Evolutionary conservation across 1,140 invertebrate genomes (phyloP), one percentile per base, ranked within the genome.

Genomic region (Bacillus rossius): DNA sequence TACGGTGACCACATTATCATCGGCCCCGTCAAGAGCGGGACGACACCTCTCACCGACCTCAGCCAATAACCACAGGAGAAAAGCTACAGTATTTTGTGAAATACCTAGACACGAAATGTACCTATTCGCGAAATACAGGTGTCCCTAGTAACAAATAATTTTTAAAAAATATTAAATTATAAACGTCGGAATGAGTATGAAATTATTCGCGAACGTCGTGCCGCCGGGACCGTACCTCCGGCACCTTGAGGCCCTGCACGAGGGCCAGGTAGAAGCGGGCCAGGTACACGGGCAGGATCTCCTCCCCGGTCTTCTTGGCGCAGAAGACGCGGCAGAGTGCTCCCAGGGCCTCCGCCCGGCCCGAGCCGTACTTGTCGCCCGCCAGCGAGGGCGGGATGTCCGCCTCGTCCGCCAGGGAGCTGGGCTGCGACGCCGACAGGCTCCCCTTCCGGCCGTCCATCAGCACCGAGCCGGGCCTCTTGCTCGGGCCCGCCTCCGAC

Each of bases 281-380:
- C 63, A 98, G 79, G 76, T 99, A 99, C 8, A 94, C 87, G 2
- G 94, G 91, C 16, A 96, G 77, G 60, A 99, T 94, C 68, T 94
- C 88, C 77, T 99, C 97, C 29, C 91, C 91, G 14, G 94, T 95
- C 75, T 95, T 95, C 73, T 98, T 97, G 0, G 95, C 87, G 73
- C 94, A 98, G 69, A 99, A 91, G 66, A 99, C 94, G 66, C 95
- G 81, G 75, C 94, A 98, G 4, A 99, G 75, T 5, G 95, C 88
- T 1, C 94, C 96, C 62, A 98, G 81, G 2, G 97, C 96, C 76
- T 98, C 95, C 0, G 97, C 96, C 64, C 92, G 80, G 2, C 97
- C 97, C 63, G 84, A 82, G 68, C 89, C 85, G 67, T 86, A 88
- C 64, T 84, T 84, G 65, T 87, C 84, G 37, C 59, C 55, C 14